phyloP scores from a whole-genome alignment of 2,888 invertebrate species.

The Tipula confusa region DNA sequence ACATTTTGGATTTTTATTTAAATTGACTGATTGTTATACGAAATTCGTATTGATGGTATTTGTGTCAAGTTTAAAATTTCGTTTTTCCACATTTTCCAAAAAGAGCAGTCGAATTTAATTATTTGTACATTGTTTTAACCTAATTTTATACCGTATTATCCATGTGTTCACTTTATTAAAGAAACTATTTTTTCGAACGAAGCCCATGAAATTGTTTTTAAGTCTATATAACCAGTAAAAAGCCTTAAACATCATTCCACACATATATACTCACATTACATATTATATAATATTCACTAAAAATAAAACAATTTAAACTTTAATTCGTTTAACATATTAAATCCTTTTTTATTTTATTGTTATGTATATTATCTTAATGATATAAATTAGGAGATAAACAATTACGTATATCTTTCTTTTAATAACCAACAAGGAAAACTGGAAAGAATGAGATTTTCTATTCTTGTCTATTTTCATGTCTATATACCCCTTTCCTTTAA shows the following conservation, averaged over 20 bases:
- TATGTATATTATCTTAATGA: constrained; percentile 12
- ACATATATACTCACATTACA: neutral
- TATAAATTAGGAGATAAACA: constrained; percentile 20
- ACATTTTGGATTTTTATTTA: neutral
- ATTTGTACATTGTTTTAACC: neutral
- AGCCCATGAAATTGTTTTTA: neutral
- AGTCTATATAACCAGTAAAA: neutral
- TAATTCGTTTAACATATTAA: neutral
- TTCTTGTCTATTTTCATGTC: neutral
- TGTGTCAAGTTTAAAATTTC: too few relatives aligned
- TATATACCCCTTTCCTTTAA: neutral
- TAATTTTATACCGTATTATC: neutral
- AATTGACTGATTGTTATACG: too few relatives aligned
- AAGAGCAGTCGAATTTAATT: neutral
- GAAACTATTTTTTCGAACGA: neutral
- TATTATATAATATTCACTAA: neutral
- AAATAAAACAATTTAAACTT: neutral
- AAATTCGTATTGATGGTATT: too few relatives aligned
- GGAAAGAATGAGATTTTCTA: neutral
- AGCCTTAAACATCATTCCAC: neutral
- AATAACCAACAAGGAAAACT: neutral
- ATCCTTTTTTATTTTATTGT: constrained; percentile 12
- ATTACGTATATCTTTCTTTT: neutral
- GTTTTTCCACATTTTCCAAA: neutral
- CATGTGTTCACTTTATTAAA: neutral